Conservation (phyloP, 1,140 invertebrate species). For the Camponotus vicinus region DNA sequence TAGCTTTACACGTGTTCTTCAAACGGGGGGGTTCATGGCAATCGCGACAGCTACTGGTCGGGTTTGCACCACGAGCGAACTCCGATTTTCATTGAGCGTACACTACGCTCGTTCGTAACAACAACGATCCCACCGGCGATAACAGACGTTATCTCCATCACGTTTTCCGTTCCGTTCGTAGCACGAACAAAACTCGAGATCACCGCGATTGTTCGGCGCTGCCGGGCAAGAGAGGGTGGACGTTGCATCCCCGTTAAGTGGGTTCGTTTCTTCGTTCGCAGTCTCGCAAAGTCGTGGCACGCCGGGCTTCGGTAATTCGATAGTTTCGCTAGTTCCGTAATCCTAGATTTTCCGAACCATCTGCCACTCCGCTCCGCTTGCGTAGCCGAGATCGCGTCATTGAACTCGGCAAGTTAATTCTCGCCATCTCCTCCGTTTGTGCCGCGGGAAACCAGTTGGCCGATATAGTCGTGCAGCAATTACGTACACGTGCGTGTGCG, state of each 20-base stretch:
- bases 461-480: conserved; percentile 45
- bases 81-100: conserved; percentile 40
- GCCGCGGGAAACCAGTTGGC: conserved; percentile 31
- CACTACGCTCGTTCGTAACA: conserved; percentile 45
- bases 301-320: conserved; percentile 65
- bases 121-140: conserved; percentile 61
- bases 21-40: neutral
- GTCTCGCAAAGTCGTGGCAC: conserved; percentile 1
- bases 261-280: conserved; percentile 60
- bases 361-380: conserved; percentile 61
- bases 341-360: conserved; percentile 77
- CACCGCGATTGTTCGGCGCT: conserved; percentile 34
- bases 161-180: conserved; percentile 35
- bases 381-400: conserved; percentile 35
- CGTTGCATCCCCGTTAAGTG: neutral
- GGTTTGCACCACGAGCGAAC: neutral
- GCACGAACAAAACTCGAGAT: conserved; percentile 22
- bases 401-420: conserved; percentile 63
- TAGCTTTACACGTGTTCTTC: conserved; percentile 10
- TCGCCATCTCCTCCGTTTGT: conserved; percentile 15
- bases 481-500: conserved; percentile 11
- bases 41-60: conserved; percentile 17
- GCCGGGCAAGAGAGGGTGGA: neutral
- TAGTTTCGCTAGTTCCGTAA: conserved; percentile 77
- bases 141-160: conserved; percentile 63